phyloP scores from a whole-genome alignment of 2,888 invertebrate species.

The Lottia gigantea region DNA sequence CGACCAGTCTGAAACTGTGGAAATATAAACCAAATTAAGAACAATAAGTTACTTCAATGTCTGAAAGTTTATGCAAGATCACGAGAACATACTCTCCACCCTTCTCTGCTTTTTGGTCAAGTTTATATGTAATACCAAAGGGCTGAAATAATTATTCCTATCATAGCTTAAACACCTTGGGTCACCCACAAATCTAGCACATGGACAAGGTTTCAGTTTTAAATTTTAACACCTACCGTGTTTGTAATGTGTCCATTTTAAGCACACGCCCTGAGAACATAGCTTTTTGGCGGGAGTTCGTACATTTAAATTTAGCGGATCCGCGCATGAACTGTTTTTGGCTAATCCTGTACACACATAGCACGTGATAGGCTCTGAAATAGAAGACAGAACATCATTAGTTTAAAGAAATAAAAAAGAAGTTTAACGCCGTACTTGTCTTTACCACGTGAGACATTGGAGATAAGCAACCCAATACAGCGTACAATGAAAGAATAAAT shows the following conservation, averaged over 20 bases:
- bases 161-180: too few species aligned
- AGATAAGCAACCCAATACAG: neutral
- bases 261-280: constrained; percentile 56
- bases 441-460: neutral
- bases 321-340: constrained; percentile 52
- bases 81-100: neutral
- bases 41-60: too few species aligned
- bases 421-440: neutral
- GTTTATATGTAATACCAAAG: too few species aligned
- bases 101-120: too few species aligned
- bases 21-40: too few species aligned
- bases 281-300: constrained; percentile 35
- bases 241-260: constrained; percentile 58
- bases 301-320: constrained; percentile 43
- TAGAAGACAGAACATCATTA: neutral
- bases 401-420: neutral
- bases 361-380: constrained; percentile 54
- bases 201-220: too few species aligned
- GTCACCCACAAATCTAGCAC: too few species aligned
- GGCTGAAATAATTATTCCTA: too few species aligned
- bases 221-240: constrained; percentile 36
- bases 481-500: neutral
- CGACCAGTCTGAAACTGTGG: neutral
- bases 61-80: neutral
- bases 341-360: constrained; percentile 51